Conservation (phyloP, 2,113 vertebrate genomes). For the Phyllopteryx taeniolatus region DNA sequence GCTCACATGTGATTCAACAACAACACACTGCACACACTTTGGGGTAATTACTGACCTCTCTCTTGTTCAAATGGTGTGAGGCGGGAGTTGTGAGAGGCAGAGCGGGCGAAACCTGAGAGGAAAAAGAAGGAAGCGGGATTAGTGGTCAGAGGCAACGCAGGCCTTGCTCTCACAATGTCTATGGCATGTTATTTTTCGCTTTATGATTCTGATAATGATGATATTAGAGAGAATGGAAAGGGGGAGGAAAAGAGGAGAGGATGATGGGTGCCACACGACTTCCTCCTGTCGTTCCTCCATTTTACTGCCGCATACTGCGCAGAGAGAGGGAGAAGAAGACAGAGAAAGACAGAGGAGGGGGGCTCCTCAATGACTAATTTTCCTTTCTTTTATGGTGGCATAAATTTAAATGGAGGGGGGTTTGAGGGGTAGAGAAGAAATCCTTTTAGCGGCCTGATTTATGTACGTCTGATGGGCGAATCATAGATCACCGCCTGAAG, state of each 20-base stretch:
- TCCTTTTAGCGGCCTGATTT: slow-evolving; percentile 83
- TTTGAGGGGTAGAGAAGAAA: slow-evolving; percentile 72
- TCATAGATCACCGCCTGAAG: slow-evolving; percentile 79
- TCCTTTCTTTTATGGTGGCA: slow-evolving; percentile 77
- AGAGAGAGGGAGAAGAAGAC: slow-evolving; percentile 51
- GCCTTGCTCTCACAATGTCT: slow-evolving; percentile 45
- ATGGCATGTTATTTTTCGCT: slow-evolving; percentile 70
- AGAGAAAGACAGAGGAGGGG: slow-evolving; percentile 43
- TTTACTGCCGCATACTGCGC: slow-evolving; percentile 52
- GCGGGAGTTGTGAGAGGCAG: slow-evolving; percentile 8
- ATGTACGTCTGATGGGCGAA: slow-evolving; percentile 77
- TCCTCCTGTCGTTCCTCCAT: slow-evolving; percentile 45
- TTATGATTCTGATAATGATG: slow-evolving; percentile 72
- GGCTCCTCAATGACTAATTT: slow-evolving; percentile 74
- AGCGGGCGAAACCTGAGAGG: slow-evolving; percentile 29
- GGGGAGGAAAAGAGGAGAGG: slow-evolving; percentile 47
- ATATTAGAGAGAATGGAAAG: slow-evolving; percentile 61
- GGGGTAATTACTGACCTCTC: slow-evolving; percentile 53
- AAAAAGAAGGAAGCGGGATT: slow-evolving; percentile 39
- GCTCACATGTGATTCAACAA: slow-evolving; percentile 4
- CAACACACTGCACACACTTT: slow-evolving; percentile 8
- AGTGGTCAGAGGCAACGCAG: slow-evolving; percentile 50
- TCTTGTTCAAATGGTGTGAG: slow-evolving; percentile 37
- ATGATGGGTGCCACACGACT: slow-evolving; percentile 57
- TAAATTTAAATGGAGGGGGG: slow-evolving; percentile 77